phyloP scores from a whole-genome alignment of 1,140 invertebrate species.

The Portunus trituberculatus region DNA sequence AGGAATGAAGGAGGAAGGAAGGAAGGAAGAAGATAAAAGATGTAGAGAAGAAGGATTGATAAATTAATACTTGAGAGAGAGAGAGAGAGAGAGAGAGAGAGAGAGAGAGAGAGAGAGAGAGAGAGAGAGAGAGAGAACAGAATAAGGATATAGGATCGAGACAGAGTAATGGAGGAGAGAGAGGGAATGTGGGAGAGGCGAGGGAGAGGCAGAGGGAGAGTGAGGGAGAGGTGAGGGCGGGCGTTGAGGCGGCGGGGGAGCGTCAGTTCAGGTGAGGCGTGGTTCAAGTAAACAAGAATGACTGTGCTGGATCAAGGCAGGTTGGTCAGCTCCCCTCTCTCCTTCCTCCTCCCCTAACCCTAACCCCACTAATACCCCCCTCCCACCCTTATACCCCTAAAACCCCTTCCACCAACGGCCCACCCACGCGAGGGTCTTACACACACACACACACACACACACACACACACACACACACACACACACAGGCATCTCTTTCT shows the following conservation, averaged over 20 bases:
- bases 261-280: background rate
- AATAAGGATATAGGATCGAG: background rate
- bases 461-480: slow-evolving; percentile 20
- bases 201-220: background rate
- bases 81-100: too few relatives aligned
- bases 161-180: background rate
- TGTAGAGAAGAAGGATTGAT: background rate
- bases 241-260: background rate
- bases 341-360: too few relatives aligned
- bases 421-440: too few relatives aligned
- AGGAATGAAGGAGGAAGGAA: background rate
- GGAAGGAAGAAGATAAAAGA: background rate
- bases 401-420: too few relatives aligned
- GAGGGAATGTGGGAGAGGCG: background rate
- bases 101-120: too few relatives aligned
- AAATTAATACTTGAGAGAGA: too few relatives aligned
- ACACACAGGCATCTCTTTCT: background rate
- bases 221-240: background rate
- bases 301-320: background rate
- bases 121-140: background rate
- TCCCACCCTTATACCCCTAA: too few relatives aligned
- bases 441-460: slow-evolving; percentile 4
- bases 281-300: background rate
- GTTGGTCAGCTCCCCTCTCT: background rate
- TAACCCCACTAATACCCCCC: background rate